These are phyloP conservation scores for Athene cunicularia DNA, from an alignment of 2,113 vertebrate species.

Conservation along the genomic window DNA sequence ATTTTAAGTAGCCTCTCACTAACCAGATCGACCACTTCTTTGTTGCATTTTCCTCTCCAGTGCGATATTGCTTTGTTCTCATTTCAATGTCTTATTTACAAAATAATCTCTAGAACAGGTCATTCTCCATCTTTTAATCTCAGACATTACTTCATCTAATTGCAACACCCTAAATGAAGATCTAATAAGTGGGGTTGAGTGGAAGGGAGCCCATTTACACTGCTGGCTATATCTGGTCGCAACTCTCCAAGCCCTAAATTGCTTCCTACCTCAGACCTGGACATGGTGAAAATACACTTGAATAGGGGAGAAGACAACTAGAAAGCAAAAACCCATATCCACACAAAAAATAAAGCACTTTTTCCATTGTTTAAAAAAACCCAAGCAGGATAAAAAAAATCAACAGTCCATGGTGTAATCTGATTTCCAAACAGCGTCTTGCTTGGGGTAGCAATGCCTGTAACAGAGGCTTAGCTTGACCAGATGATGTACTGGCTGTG, in stretches of 20 bases:
- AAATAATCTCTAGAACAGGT: neutral
- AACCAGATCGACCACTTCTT: slow-evolving; percentile 30
- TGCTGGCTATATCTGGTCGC: neutral
- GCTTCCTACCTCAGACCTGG: neutral
- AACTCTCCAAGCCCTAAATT: neutral
- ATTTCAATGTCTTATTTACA: neutral
- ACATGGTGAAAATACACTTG: neutral
- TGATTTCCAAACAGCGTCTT: neutral
- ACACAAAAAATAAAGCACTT: neutral
- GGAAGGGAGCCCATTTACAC: neutral
- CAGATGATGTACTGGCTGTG: rapidly evolving
- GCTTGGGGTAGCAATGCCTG: neutral
- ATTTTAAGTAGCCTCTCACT: neutral
- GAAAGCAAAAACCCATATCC: neutral
- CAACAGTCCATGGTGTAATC: neutral
- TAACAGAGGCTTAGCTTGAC: neutral
- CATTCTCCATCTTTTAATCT: slow-evolving; percentile 2
- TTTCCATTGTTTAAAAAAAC: neutral
- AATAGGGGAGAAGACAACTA: neutral
- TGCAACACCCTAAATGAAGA: neutral
- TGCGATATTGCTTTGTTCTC: neutral
- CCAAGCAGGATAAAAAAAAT: neutral
- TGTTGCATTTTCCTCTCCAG: neutral
- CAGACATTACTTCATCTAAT: slow-evolving; percentile 58
- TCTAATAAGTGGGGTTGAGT: neutral